Percentiles rank a stretch among this genome's conserved stretches.
phyloP scores from a whole-genome alignment of 1,140 invertebrate genomes.

The Halesus radiatus region DNA sequence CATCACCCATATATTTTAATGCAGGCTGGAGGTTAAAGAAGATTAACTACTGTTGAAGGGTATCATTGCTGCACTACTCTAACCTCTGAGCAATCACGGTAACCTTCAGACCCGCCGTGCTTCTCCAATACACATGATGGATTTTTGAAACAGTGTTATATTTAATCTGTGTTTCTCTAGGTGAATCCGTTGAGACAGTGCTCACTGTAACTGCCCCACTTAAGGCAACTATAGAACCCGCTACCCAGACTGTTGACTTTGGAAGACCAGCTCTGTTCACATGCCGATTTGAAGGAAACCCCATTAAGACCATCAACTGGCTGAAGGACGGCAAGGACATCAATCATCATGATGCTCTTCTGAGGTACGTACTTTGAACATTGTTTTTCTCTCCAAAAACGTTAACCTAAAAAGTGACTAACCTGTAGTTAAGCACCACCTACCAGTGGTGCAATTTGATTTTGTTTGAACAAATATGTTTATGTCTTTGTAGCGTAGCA shows the following conservation, averaged over 20 bases:
- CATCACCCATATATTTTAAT: no score
- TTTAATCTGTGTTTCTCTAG: conserved; percentile 63
- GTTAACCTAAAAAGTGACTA: no score
- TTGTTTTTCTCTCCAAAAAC: conserved; percentile 69
- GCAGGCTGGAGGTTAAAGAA: no score
- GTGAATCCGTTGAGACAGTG: conserved; percentile 92
- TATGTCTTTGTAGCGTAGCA: no score
- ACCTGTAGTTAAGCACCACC: no score
- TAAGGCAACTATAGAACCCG: conserved; percentile 88
- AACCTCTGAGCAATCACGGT: no score
- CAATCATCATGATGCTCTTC: conserved; percentile 81
- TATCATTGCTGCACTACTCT: no score
- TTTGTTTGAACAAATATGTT: no score
- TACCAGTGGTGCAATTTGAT: no score
- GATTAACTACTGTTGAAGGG: no score
- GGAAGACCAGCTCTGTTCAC: conserved; percentile 91
- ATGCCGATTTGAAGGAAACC: conserved; percentile 91
- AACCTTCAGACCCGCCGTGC: no score
- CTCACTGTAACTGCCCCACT: conserved; percentile 93
- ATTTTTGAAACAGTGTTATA: conserved; percentile 27
- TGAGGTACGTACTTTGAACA: conserved; percentile 70
- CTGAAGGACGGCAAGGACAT: conserved; percentile 91
- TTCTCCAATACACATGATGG: no score
- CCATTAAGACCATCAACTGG: conserved; percentile 91
- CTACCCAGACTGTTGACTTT: conserved; percentile 92